phyloP scores from a whole-genome alignment of 2,113 vertebrate species.

The Triplophysa tibetana region DNA sequence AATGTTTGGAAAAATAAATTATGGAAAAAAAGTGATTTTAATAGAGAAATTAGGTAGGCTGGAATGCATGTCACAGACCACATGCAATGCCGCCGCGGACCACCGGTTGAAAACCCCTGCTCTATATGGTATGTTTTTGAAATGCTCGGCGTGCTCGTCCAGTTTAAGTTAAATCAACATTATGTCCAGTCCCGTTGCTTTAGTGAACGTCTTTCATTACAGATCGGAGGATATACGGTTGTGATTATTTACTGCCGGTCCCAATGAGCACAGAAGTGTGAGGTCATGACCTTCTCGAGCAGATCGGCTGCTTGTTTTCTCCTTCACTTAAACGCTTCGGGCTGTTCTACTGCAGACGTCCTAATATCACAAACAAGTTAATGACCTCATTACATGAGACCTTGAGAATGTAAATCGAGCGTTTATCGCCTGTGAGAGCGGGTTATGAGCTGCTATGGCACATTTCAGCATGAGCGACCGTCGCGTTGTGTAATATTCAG shows the following conservation, averaged over 20 bases:
- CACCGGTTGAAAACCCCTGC: too few relatives aligned
- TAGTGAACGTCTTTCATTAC: too few relatives aligned
- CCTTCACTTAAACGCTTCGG: slow-evolving; percentile 5
- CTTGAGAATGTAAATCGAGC: slow-evolving; percentile 24
- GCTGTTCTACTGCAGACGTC: slow-evolving; percentile 5
- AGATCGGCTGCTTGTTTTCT: slow-evolving; percentile 13
- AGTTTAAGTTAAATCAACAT: too few relatives aligned
- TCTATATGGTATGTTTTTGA: background rate
- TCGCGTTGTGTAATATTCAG: background rate
- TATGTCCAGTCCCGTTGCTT: too few relatives aligned
- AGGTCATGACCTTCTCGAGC: background rate
- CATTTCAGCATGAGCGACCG: background rate
- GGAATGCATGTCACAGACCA: too few relatives aligned
- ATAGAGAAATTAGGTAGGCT: too few relatives aligned
- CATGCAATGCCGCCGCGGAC: too few relatives aligned
- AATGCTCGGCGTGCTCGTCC: too few relatives aligned
- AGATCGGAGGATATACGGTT: background rate
- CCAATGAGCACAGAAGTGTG: background rate
- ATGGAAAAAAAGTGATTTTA: too few relatives aligned
- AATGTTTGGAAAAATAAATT: too few relatives aligned
- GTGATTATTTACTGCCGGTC: background rate
- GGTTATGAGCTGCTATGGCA: background rate
- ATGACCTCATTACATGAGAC: slow-evolving; percentile 32
- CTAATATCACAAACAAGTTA: slow-evolving; percentile 13
- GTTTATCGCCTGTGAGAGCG: slow-evolving; percentile 8